phyloP scores from a whole-genome alignment of 53 echinoderm and acorn worm genomes.

The Holothuria leucospilota region DNA sequence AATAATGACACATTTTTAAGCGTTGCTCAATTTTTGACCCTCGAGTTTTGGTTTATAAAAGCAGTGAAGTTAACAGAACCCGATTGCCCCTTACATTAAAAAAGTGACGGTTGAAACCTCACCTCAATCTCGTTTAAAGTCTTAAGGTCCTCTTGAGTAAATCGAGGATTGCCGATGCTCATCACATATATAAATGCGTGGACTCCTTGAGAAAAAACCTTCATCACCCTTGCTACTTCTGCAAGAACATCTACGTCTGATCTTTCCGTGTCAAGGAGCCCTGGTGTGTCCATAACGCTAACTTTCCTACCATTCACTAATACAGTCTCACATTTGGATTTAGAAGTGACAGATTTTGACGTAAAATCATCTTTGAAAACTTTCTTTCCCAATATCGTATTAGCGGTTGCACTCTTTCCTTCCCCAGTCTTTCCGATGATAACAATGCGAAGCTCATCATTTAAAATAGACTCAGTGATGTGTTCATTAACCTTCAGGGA shows the following conservation, averaged over 20 bases:
- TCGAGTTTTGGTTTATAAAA: no score
- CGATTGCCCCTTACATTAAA: no score
- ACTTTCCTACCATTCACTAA: background rate
- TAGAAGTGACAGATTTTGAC: background rate
- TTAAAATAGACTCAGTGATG: background rate
- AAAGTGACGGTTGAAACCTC: background rate
- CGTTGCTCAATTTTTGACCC: no score
- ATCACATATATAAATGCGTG: slow-evolving; percentile 3
- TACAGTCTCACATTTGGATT: background rate
- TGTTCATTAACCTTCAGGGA: background rate
- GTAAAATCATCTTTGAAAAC: background rate
- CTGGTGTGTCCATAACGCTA: slow-evolving; percentile 2
- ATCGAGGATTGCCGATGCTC: background rate
- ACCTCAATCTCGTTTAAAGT: background rate
- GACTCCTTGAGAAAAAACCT: background rate
- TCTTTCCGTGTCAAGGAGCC: background rate
- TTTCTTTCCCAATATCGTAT: slow-evolving; percentile 6
- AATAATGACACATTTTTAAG: no score
- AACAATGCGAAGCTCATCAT: slow-evolving; percentile 6
- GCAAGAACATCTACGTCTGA: background rate
- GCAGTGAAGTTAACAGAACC: no score
- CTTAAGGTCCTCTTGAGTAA: background rate
- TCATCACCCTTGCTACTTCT: background rate
- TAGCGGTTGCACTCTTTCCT: slow-evolving; percentile 6
- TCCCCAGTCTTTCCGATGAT: slow-evolving; percentile 2